Base-by-base conservation (phyloP, 2,797 vertebrate genomes). In the Anolis apletophallus region DNA sequence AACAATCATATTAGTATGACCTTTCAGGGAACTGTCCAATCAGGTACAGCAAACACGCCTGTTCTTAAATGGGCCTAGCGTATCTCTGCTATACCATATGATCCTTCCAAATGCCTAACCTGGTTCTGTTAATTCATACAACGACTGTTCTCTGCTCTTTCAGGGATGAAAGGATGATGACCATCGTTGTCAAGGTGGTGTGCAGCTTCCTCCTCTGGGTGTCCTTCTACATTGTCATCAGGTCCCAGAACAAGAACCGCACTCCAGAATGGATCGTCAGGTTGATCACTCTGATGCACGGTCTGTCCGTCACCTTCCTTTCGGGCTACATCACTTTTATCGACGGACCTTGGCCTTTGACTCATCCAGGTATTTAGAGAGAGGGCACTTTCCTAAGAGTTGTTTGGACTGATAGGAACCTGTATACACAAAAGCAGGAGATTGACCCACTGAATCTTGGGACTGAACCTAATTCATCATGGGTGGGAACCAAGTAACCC, bases 291-390 rank as follows among this genome's bases (percentile, higher is more conserved):
- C 94, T 99, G 88, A 84, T 97, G 26, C 98, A 99, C 0, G 98
- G 98, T 82, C 88, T 97, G 91, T 74, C 97, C 69, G 97, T 97
- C 3, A 96, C 98, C 86, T 95, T 95, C 91, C 95, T 99, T 88
- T 98, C 98, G 0, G 97, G 96, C 5, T 99, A 99, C 34, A 96
- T 98, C 34, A 96, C 97, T 84, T 97, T 99, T 83, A 94, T 97
- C 88, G 98, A 98, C 29, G 98, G 98, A 86, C 98, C 98, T 16
- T 99, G 98, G 98, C 98, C 98, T 54, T 98, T 99, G 94, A 97
- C 95, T 72, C 91, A 98, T 77, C 97, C 98, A 97, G 98, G 98
- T 98, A 96, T 61, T 96, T 87, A 50, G 64, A 29, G 64, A 57
- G 19, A 40, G 75, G 68, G 67, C 40, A 13, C 5, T 1, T 55